These are phyloP conservation scores for Nudaria mundana DNA, from an alignment of 2,888 invertebrate species.

Conservation along the genomic window DNA sequence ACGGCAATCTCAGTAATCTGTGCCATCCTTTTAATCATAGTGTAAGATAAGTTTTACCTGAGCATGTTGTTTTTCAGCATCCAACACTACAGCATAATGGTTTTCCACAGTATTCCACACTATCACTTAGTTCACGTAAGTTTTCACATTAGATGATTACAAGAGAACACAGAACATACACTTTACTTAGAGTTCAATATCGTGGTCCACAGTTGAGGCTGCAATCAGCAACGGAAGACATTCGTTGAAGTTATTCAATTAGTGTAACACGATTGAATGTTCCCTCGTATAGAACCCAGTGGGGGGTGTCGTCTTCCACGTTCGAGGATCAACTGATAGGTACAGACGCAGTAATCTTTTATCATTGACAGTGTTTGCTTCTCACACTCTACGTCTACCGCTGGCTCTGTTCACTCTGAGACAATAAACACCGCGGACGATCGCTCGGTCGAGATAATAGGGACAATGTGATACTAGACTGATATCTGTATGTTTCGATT, in stretches of 20 bases:
- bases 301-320: slow-evolving; percentile 55
- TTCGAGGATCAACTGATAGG: slow-evolving; percentile 66
- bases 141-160: slow-evolving; percentile 37
- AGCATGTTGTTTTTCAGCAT: slow-evolving; percentile 31
- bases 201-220: slow-evolving; percentile 25
- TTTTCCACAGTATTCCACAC: neutral
- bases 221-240: slow-evolving; percentile 67
- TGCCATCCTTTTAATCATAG: neutral
- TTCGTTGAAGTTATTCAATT: slow-evolving; percentile 73
- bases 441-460: slow-evolving; percentile 51
- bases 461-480: slow-evolving; percentile 37
- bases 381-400: slow-evolving; percentile 48
- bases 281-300: slow-evolving; percentile 31
- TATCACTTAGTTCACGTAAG: slow-evolving; percentile 11
- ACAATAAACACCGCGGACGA: slow-evolving; percentile 51
- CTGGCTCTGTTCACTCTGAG: slow-evolving; percentile 37
- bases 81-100: slow-evolving; percentile 15
- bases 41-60: too few species aligned
- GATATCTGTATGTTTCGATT: slow-evolving; percentile 66
- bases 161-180: slow-evolving; percentile 23
- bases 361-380: slow-evolving; percentile 58
- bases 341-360: slow-evolving; percentile 69
- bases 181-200: slow-evolving; percentile 20
- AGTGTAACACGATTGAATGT: slow-evolving; percentile 25
- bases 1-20: neutral